Conservation (phyloP, 1,140 invertebrate species). For the Phthorimaea operculella region DNA sequence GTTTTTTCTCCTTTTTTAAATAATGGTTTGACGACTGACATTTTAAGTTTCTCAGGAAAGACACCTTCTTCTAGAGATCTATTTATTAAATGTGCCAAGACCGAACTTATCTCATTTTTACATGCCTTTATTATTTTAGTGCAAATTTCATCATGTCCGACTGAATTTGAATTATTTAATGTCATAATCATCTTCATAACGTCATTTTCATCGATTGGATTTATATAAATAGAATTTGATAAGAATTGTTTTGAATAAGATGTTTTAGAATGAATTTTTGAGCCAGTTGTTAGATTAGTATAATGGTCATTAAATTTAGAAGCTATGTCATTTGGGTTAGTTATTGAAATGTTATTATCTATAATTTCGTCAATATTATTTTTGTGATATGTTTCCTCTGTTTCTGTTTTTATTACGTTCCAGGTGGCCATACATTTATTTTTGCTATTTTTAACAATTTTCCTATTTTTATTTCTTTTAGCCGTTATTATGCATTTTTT, state of each 20-base stretch:
- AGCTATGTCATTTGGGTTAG: too few relatives aligned
- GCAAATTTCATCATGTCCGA: not conserved
- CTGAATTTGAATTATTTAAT: not conserved
- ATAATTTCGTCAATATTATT: not conserved
- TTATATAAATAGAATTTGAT: slow-evolving; percentile 1
- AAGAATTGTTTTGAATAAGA: not conserved
- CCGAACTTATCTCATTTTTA: not conserved
- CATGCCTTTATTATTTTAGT: not conserved
- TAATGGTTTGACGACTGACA: not conserved
- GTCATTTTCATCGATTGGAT: not conserved
- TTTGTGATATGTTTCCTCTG: not conserved
- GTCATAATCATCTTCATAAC: not conserved
- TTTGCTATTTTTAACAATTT: too few relatives aligned
- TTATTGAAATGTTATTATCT: too few relatives aligned
- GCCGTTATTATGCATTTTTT: not conserved
- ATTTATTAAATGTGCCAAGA: not conserved
- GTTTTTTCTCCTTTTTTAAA: slow-evolving; percentile 1
- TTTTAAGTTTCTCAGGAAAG: slow-evolving; percentile 3
- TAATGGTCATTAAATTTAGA: too few relatives aligned
- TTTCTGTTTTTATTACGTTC: not conserved
- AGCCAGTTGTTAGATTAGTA: not conserved
- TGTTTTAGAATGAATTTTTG: not conserved
- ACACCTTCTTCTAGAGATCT: not conserved
- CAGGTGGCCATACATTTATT: too few relatives aligned
- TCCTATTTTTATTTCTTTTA: not conserved